A percentile compares a stretch with the other conserved stretches of the same genome.
Evolutionary conservation across 1,140 invertebrate species (phyloP).

Genomic region (Microplitis demolitor): DNA sequence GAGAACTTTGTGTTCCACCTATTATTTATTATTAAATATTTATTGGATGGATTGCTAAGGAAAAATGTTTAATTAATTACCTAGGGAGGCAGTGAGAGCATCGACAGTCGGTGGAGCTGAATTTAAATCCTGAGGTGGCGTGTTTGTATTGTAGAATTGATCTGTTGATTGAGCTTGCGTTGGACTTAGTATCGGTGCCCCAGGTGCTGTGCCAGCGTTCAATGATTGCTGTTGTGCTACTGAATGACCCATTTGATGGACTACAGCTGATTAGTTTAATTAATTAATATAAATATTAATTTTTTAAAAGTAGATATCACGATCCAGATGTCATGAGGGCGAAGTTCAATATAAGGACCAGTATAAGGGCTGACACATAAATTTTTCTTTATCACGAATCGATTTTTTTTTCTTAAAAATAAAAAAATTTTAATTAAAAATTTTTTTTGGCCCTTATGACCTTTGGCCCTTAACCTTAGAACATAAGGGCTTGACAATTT

Average conservation of each 20-base stretch:
- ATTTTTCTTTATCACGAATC: too few relatives aligned
- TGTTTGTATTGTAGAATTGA: constrained; percentile 53
- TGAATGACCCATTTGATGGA: constrained; percentile 55
- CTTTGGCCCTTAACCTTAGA: too few relatives aligned
- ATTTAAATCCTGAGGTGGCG: constrained; percentile 57
- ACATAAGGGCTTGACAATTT: too few relatives aligned
- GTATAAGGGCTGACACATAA: too few relatives aligned
- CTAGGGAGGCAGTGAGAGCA: constrained; percentile 49
- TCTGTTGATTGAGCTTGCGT: constrained; percentile 50
- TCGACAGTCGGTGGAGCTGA: constrained; percentile 52
- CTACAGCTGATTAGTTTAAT: constrained; percentile 48
- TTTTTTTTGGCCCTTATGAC: too few relatives aligned
- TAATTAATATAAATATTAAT: constrained; percentile 31
- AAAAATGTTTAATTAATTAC: constrained; percentile 29
- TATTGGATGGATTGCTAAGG: background rate
- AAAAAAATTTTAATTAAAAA: too few relatives aligned
- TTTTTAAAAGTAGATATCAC: background rate
- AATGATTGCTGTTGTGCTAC: constrained; percentile 54
- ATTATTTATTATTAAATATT: background rate
- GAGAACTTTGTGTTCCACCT: constrained; percentile 55
- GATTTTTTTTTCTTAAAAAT: too few relatives aligned
- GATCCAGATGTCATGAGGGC: too few relatives aligned
- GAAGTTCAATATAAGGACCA: too few relatives aligned
- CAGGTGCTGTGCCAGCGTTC: constrained; percentile 43
- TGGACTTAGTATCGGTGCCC: constrained; percentile 53